A percentile compares a stretch with the other conserved stretches of the same genome.
Conservation (phyloP, 2,797 vertebrate genomes). For the Sitta carolinensis region DNA sequence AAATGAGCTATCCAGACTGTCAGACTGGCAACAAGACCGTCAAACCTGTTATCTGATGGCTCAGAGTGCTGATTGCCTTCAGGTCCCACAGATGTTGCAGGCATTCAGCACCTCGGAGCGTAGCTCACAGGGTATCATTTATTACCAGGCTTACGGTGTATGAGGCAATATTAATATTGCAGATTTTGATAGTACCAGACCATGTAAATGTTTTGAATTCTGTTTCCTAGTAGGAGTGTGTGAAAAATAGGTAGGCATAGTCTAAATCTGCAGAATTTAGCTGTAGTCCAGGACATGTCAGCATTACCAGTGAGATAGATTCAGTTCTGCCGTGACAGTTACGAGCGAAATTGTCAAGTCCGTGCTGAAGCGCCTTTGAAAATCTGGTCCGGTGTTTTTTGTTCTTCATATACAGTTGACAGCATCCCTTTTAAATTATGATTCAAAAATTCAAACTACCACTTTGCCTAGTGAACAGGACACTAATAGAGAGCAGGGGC, state of each 20-base stretch:
- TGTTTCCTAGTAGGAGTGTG: neutral
- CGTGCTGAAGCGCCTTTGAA: neutral
- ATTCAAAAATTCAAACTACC: conserved; percentile 37
- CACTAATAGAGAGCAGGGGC: conserved; percentile 9
- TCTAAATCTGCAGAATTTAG: neutral
- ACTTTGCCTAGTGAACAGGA: conserved; percentile 9
- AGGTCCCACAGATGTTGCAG: conserved; percentile 13
- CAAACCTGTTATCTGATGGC: conserved; percentile 42
- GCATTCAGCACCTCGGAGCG: neutral
- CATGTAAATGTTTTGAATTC: neutral
- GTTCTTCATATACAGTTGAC: neutral
- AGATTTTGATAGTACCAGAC: neutral
- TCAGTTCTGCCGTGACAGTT: neutral
- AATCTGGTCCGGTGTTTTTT: neutral
- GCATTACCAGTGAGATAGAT: neutral
- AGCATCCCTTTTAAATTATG: conserved; percentile 34
- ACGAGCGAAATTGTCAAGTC: conserved; percentile 6
- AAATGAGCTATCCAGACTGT: conserved; percentile 38
- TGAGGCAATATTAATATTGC: neutral
- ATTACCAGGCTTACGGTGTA: neutral
- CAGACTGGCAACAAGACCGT: conserved; percentile 22
- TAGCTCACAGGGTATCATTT: neutral
- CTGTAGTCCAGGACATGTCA: neutral
- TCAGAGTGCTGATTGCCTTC: neutral
- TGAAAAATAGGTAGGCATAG: neutral